Conservation (phyloP, 2,113 vertebrate species). For the Calypte anna region DNA sequence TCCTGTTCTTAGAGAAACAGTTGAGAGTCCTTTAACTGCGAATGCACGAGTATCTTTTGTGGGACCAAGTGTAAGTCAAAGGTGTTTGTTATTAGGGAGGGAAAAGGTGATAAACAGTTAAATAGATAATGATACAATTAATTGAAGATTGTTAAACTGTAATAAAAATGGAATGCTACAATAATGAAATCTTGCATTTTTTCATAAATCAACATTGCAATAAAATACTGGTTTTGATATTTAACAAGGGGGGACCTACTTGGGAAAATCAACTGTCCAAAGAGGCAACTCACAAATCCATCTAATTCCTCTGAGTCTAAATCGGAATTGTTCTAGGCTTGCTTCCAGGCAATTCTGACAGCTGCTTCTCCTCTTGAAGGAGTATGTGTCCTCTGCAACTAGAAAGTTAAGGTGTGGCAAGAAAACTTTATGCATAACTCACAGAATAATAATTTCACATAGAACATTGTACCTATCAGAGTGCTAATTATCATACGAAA, state of each 20-base stretch:
- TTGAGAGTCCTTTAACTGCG: background rate
- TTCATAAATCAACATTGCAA: background rate
- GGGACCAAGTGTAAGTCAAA: background rate
- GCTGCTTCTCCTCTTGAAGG: background rate
- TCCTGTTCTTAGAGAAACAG: background rate
- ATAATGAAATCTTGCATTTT: background rate
- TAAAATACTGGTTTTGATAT: background rate
- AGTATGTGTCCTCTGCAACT: background rate
- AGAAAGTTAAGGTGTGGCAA: background rate
- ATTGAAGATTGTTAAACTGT: background rate
- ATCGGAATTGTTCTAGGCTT: background rate
- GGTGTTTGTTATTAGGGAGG: background rate
- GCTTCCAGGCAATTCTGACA: background rate
- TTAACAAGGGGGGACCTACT: background rate
- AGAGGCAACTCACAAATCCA: background rate
- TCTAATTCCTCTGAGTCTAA: background rate
- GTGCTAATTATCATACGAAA: background rate
- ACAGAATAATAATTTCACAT: background rate
- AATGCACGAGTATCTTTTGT: background rate
- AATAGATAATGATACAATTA: background rate
- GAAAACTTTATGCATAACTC: background rate
- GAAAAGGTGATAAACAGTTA: background rate
- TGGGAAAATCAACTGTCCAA: background rate
- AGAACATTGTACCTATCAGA: background rate
- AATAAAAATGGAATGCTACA: background rate